These are phyloP conservation scores for Nansenia antarctica DNA, from an alignment of 2,113 vertebrate genomes.

Conservation along the genomic window DNA sequence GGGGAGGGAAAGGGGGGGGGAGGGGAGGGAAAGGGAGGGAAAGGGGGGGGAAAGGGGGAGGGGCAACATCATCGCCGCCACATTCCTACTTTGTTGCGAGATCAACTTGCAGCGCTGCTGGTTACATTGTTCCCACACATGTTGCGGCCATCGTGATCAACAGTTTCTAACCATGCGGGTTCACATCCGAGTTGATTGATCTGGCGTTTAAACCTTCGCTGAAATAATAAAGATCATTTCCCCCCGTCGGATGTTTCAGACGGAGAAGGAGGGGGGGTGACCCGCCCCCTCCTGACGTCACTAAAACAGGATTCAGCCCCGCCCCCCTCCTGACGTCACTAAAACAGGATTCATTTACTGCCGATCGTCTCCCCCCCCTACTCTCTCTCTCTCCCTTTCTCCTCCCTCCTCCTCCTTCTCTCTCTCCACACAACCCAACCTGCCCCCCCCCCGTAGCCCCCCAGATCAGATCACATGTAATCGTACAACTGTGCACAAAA, in stretches of 20 bases:
- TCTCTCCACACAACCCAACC: too few relatives aligned
- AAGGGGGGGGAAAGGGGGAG: neutral
- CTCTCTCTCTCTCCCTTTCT: slow-evolving; percentile 12
- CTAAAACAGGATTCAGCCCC: too few relatives aligned
- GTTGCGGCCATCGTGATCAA: neutral
- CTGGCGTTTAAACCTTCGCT: neutral
- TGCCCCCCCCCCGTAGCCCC: too few relatives aligned
- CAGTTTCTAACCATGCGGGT: neutral
- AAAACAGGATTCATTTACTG: slow-evolving; percentile 63
- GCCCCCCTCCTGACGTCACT: slow-evolving; percentile 70
- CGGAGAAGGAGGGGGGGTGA: slow-evolving; percentile 57
- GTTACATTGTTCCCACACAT: neutral
- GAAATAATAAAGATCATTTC: too few relatives aligned
- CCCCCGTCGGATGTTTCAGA: neutral
- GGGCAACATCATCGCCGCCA: neutral
- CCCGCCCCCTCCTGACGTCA: slow-evolving; percentile 72
- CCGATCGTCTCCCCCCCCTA: slow-evolving; percentile 34
- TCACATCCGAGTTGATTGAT: neutral
- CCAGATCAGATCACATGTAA: too few relatives aligned
- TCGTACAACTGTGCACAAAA: too few relatives aligned
- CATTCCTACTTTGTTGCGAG: neutral
- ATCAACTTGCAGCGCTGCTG: neutral
- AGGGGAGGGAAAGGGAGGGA: too few relatives aligned
- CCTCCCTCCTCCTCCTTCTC: slow-evolving; percentile 29
- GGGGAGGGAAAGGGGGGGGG: too few relatives aligned